These are phyloP conservation scores for Sebastes variabilis DNA, from an alignment of 2,797 vertebrate species.

Conservation along the genomic window DNA sequence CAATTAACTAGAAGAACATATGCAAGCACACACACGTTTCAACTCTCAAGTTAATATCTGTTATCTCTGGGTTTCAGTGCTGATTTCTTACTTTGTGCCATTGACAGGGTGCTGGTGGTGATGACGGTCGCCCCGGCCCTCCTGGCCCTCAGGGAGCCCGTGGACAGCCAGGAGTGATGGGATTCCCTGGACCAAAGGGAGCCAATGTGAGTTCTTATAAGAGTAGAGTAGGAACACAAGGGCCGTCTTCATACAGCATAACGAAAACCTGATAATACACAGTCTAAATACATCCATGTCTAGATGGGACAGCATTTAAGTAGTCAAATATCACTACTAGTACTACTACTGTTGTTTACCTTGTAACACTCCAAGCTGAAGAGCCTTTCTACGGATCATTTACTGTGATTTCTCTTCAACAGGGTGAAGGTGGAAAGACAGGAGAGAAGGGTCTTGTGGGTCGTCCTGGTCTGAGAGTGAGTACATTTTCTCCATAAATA, in stretches of 20 bases:
- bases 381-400: neutral
- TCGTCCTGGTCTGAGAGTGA: conserved; percentile 91
- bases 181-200: conserved; percentile 98
- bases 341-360: neutral
- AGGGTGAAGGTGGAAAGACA: conserved; percentile 94
- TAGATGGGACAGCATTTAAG: neutral
- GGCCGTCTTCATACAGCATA: neutral
- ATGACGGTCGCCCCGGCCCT: conserved; percentile 95
- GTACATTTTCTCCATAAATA: conserved; percentile 51
- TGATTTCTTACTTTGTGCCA: conserved; percentile 27
- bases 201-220: conserved; percentile 84
- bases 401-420: conserved; percentile 36
- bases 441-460: conserved; percentile 95
- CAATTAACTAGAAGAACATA: neutral
- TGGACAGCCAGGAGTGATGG: conserved; percentile 98
- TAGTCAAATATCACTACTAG: neutral
- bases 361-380: neutral
- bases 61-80: neutral
- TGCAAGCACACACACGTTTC: neutral
- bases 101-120: conserved; percentile 89
- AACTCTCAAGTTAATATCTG: neutral
- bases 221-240: neutral
- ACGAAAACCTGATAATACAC: neutral
- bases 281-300: neutral
- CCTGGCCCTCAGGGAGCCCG: conserved; percentile 94